Evolutionary conservation across 2,888 invertebrate genomes (phyloP), one percentile per base, ranked within the genome.

Genomic region (Sesia apiformis): DNA sequence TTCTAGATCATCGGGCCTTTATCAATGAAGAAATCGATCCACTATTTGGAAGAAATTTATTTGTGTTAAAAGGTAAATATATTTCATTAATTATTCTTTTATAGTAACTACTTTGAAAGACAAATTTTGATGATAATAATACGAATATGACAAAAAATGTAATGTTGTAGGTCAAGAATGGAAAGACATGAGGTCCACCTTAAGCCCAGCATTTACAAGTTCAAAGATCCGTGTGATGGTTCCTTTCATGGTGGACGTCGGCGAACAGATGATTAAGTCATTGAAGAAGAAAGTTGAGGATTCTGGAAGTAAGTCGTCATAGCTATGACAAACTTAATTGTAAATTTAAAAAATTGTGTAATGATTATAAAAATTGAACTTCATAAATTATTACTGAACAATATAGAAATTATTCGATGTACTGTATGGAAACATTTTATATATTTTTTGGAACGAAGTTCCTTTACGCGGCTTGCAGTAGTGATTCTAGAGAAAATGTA

Each of bases 31-130:
- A 72, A 0, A 60, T 63, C 3, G 91, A 90, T 54, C 80, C 84
- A 0, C 58, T 92, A 0, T 90, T 91, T 64, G 86, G 81, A 1
- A 90, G 84, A 53, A 84, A 78, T 41, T 60, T 91, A 4, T 79
- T 90, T 57, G 66, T 76, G 3, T 69, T 91, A 59, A 80, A 72
- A 63, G 90, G 90, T 75, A 53, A 53, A 4, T 2, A 23, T 23
- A 23, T 23, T 23, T 2, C 23, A 23, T 23, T 23, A 23, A 23
- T 23, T 23, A 23, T 23, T 23, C 23, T 23, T 23, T 23, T 23
- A 23, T 2, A 23, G 23, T 23, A 23, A 23, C 42, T 6, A 42
- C 42, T 5, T 42, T 42, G 3, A 7, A n/a, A 43, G 43, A 6
- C 7, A 43, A 43, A 43, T 43, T 43, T 7, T 46, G 8, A 46